These are phyloP conservation scores for Crocodylus rhombifer DNA, from an alignment of 2,797 vertebrate species.

Conservation along the genomic window DNA sequence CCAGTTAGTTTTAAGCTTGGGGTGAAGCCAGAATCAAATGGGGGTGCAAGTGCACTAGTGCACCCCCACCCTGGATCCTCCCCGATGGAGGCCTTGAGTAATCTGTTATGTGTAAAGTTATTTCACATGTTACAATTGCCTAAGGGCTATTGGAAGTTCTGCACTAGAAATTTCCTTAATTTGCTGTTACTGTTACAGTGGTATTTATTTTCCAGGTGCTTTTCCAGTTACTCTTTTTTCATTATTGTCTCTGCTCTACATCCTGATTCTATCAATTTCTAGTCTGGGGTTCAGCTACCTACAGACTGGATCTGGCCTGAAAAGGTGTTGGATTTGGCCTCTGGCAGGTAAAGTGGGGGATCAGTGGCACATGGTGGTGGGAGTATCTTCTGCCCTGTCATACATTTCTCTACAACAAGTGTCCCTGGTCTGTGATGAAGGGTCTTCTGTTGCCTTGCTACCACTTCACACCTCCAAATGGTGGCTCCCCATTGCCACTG, in stretches of 20 bases:
- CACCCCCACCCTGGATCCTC: too few species aligned
- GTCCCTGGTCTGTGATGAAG: too few species aligned
- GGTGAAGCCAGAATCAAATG: too few species aligned
- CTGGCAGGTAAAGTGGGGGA: too few species aligned
- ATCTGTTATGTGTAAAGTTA: slow-evolving; percentile 6
- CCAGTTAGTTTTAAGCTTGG: too few species aligned
- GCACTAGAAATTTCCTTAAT: slow-evolving; percentile 25
- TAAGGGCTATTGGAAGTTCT: neutral
- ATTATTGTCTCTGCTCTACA: slow-evolving; percentile 20
- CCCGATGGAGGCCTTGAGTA: slow-evolving; percentile 31
- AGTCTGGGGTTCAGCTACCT: neutral
- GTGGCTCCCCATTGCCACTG: too few species aligned
- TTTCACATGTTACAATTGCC: slow-evolving; percentile 44
- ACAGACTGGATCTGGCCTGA: too few species aligned
- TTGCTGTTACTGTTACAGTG: slow-evolving; percentile 17
- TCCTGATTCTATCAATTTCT: neutral
- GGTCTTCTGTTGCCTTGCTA: too few species aligned
- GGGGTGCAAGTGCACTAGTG: too few species aligned
- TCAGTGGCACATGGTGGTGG: neutral
- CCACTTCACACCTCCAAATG: too few species aligned
- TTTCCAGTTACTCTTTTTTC: neutral
- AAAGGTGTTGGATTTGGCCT: too few species aligned
- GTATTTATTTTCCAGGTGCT: slow-evolving; percentile 57
- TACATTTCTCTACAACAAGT: too few species aligned
- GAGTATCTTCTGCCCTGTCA: neutral